A percentile compares a stretch with the other conserved stretches of the same genome.
Evolutionary conservation across 2,797 vertebrate species (phyloP).

Genomic region (Florisuga fusca): DNA sequence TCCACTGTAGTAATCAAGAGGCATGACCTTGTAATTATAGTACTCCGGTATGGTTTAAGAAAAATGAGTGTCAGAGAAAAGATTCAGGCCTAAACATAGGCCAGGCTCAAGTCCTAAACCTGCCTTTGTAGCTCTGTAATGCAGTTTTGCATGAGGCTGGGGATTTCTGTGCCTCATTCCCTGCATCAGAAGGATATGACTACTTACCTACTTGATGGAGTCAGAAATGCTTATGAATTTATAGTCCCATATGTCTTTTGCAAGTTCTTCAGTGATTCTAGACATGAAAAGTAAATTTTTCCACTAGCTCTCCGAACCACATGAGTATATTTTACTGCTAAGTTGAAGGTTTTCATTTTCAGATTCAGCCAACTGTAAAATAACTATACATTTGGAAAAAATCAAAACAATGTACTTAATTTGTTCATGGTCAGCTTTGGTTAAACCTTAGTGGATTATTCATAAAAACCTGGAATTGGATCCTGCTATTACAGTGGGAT

Average conservation of each 20-base stretch:
- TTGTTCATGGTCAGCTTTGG: slow-evolving; percentile 17
- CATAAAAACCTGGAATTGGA: neutral
- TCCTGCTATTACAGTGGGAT: neutral
- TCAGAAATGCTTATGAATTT: slow-evolving; percentile 58
- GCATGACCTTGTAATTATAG: neutral
- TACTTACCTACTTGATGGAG: slow-evolving; percentile 34
- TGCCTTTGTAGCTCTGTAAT: neutral
- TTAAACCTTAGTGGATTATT: slow-evolving; percentile 19
- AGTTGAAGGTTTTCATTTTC: slow-evolving; percentile 64
- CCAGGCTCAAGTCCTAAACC: neutral
- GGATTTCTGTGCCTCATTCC: slow-evolving; percentile 18
- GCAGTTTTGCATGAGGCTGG: neutral
- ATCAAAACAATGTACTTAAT: slow-evolving; percentile 45
- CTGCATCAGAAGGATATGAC: slow-evolving; percentile 13
- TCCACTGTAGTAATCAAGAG: neutral
- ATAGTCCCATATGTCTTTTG: slow-evolving; percentile 12
- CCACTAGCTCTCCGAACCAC: slow-evolving; percentile 31
- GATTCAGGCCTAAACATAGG: neutral
- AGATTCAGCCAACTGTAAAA: slow-evolving; percentile 48
- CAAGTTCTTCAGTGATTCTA: slow-evolving; percentile 27
- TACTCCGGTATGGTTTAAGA: neutral
- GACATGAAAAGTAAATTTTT: slow-evolving; percentile 50
- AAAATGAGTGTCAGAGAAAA: neutral
- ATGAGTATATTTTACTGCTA: slow-evolving; percentile 27
- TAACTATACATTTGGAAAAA: slow-evolving; percentile 44